Base-by-base conservation (phyloP, 2,888 invertebrate species). In the Chrysolina americana region DNA sequence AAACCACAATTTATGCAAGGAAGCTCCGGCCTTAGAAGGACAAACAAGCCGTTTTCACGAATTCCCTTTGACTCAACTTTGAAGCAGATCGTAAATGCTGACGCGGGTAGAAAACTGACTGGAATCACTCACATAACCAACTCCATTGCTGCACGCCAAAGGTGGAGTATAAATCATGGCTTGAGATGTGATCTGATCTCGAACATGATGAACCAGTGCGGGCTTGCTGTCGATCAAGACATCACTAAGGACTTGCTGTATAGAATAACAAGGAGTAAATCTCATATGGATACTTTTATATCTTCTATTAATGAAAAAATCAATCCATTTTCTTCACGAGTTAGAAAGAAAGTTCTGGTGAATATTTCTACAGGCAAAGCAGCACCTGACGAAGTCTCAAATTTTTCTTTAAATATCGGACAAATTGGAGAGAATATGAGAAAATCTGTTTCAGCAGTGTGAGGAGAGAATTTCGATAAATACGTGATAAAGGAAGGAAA, bases 121-220 rank as follows among this genome's bases (percentile, higher is more conserved):
- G 83, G 82, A 15, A 78, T 83, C 65, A 59, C 70, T 53, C 50
- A 63, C 74, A 65, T 81, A 41, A 81, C 72, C 15, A 82, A 83
- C 48, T 65, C 44, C 9, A 65, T 70, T 41, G 41, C 13, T 23
- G 50, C 50, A 21, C 66, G 48, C 44, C 17, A 19, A 41, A 64
- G 64, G 17, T 64, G 36, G 64, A 17, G 15, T 47, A 41, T 44
- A 3, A 66, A 66, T 36, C 66, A 66, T 47, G 66, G 66, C 28
- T 13, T 66, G 19, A 47, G 66, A 21, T 66, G 66, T 66, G 47
- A 17, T 17, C 19, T 66, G 10, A 66, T 44, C 11, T 66, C 66
- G 15, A 23, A 13, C 9, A 23, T 44, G 47, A 66, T 66, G 28
- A 47, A 44, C 10, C 47, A 66, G 11, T 66, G 66, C 15, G 44